Percentiles rank a stretch among this genome's conserved stretches.
These are phyloP conservation scores for Echinarachnius parma DNA, from an alignment of 53 echinoderm and acorn worm species.

Conservation along the genomic window DNA sequence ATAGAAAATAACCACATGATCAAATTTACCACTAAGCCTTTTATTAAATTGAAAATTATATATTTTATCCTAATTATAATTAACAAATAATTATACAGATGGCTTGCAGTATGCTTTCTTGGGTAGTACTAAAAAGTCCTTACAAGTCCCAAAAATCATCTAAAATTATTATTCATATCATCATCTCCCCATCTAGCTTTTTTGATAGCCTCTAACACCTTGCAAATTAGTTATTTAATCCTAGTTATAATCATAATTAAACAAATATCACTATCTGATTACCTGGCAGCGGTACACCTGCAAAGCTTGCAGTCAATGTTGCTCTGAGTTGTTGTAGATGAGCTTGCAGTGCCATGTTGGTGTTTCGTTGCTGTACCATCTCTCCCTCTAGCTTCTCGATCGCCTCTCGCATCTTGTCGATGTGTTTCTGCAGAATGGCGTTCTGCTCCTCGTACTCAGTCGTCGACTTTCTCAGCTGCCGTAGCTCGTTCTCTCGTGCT, in stretches of 20 bases:
- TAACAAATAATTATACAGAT: no score
- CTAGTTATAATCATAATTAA: background rate
- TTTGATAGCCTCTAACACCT: no score
- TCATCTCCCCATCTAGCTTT: no score
- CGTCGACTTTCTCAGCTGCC: conserved; percentile 93
- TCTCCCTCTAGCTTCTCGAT: conserved; percentile 92
- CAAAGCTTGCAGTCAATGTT: conserved; percentile 79
- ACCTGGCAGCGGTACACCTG: conserved; percentile 89
- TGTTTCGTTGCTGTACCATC: conserved; percentile 87
- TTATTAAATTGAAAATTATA: no score
- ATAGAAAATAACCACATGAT: background rate
- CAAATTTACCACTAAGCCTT: no score
- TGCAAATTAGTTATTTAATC: no score
- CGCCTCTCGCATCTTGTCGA: conserved; percentile 97
- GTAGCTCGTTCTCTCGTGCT: conserved; percentile 92
- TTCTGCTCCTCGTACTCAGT: conserved; percentile 99
- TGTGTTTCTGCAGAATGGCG: conserved; percentile 96
- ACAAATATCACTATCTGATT: background rate
- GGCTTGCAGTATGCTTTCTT: no score
- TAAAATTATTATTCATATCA: no score
- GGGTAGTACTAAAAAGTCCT: no score
- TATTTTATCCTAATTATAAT: no score
- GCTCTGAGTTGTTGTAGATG: conserved; percentile 83
- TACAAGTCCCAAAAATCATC: no score
- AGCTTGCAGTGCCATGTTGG: conserved; percentile 82